Evolutionary conservation across 64 coral and sea anemone species (phyloP), one percentile per base, ranked within the genome.

Genomic region (Platygyra sinensis): DNA sequence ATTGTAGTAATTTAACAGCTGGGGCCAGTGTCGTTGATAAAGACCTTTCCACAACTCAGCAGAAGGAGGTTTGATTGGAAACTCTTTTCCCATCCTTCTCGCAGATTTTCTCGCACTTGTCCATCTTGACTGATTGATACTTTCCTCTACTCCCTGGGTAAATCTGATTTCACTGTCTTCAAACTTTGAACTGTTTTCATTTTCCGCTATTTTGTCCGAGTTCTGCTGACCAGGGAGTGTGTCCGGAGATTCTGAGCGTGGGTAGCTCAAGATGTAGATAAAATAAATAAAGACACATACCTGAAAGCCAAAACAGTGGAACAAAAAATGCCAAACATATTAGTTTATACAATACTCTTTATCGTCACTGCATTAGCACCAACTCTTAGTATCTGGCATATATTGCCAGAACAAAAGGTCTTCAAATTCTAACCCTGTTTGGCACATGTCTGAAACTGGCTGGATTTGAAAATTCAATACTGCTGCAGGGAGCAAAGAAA

Each of bases 11-110:
- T 71, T 90, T 31, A 99, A 62, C 42, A 99, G 55, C 57, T 99
- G 82, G 33, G 97, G 97, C 97, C 94, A 99, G 51, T 99, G 94
- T 22, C 86, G 84, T 89, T 95, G 92, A 28, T 94, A 95, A 36
- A 99, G 87, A 75, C 91, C 91, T 49, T 77, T 90, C 97, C 97
- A 99, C 38, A 96, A 49, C 83, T 91, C 90, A 74, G 89, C 90
- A 36, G 94, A 86, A 18, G 92, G 73, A 69, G 81, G 33, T 71
- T 85, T 85, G 20, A 38, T n/a, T 39, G 63, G n/a, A 64, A 83
- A 67, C 42, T 83, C 62, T 31, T 57, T 0, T 42, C 18, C 59
- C n/a, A 16, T 62, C 36, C 39, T 73, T 29, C 63, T 27, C 60
- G 73, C n/a, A 24, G 17, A 54, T 24, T 78, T 20, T 10, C 38